Percentiles rank a stretch among this genome's conserved stretches.
Conservation (phyloP, 2,797 vertebrate genomes). For the Phalanger gymnotis region DNA sequence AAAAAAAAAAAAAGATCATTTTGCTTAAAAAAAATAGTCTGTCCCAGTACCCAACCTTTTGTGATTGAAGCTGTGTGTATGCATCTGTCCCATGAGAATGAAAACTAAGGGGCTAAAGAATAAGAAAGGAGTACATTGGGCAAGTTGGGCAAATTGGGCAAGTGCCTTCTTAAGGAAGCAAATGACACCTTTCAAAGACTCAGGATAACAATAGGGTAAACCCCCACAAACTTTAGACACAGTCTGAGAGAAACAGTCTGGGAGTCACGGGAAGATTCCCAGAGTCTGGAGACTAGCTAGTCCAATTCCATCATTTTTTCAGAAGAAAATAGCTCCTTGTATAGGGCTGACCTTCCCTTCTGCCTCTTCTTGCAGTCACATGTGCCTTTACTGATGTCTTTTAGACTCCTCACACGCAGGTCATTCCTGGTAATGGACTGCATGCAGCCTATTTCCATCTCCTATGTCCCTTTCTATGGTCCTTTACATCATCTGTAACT, state of each 20-base stretch:
- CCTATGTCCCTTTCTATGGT: not conserved
- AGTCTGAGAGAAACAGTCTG: fast-evolving
- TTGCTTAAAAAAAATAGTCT: not conserved
- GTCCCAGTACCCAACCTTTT: not conserved
- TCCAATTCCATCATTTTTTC: not conserved
- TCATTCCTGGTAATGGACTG: not conserved
- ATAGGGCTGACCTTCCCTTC: not conserved
- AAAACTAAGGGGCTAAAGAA: not conserved
- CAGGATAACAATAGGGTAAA: not conserved
- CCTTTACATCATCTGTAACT: not conserved
- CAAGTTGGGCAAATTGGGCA: too few relatives aligned
- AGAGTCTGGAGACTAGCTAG: not conserved
- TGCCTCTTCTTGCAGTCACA: not conserved
- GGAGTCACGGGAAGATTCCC: not conserved
- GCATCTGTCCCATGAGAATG: not conserved
- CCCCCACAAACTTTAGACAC: not conserved
- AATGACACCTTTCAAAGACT: not conserved
- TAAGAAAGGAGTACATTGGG: not conserved
- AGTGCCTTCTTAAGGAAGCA: not conserved
- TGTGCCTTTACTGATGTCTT: not conserved
- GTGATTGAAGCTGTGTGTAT: not conserved
- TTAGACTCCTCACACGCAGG: not conserved
- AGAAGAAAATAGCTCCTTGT: not conserved
- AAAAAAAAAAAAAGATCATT: not conserved
- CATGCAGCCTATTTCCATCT: not conserved